Conservation (phyloP, 2,888 invertebrate species). For the Microdon myrmicae region DNA sequence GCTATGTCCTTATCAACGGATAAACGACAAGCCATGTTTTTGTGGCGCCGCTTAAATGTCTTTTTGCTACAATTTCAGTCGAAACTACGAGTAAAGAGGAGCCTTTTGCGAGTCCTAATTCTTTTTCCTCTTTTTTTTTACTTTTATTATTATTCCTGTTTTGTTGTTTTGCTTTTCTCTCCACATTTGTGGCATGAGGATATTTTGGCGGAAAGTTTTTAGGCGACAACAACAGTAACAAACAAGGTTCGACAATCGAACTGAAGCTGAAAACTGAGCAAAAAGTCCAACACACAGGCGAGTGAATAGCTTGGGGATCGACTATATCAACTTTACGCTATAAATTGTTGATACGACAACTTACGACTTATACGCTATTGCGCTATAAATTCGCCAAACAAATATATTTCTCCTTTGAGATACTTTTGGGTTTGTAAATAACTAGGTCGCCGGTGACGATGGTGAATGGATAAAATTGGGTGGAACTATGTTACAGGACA, state of each 20-base stretch:
- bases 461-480: not conserved
- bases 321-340: constrained; percentile 47
- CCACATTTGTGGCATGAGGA: constrained; percentile 26
- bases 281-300: too few species aligned
- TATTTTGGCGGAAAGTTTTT: constrained; percentile 50
- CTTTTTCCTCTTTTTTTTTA: too few species aligned
- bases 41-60: constrained; percentile 49
- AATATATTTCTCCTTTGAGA: constrained; percentile 26
- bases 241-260: too few species aligned
- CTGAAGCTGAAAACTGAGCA: too few species aligned
- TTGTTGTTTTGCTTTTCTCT: too few species aligned
- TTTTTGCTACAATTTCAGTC: constrained; percentile 41
- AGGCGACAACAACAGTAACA: constrained; percentile 40
- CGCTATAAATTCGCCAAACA: constrained; percentile 44
- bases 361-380: constrained; percentile 51
- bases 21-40: constrained; percentile 45
- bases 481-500: too few species aligned
- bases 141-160: too few species aligned
- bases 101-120: too few species aligned
- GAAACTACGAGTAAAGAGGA: constrained; percentile 41
- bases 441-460: too few species aligned
- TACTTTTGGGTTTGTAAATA: constrained; percentile 3
- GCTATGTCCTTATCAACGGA: constrained; percentile 44
- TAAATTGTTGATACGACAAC: constrained; percentile 53
- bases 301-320: constrained; percentile 12